Evolutionary conservation across 2,888 invertebrate genomes (phyloP), one percentile per base, ranked within the genome.

Genomic region (Ophraella communa): DNA sequence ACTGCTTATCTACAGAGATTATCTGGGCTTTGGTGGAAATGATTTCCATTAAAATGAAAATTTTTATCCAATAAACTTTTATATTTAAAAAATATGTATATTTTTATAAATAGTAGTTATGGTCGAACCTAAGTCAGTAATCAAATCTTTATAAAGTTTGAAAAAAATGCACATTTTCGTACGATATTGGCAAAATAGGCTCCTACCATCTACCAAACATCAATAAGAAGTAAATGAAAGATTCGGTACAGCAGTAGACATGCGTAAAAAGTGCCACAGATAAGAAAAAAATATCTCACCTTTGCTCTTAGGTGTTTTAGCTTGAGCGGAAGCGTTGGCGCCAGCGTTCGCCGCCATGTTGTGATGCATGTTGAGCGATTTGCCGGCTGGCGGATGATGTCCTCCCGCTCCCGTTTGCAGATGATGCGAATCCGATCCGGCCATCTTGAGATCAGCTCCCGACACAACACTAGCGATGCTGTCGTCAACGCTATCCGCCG

Each of bases 401-500:
- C 58, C 47, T 21, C 66, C 59, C 59, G 58, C 44, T 55, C 62
- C 52, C 39, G 49, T 24, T 51, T 59, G 59, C 21, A 20, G 64
- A 59, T 67, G 69, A 61, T 65, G 62, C 33, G 64, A 64, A 18
- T 64, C 73, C 47, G 66, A 66, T 33, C 69, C 62, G 39, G 44
- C 39, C 44, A 71, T 61, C 79, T 87, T 86, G 73, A 85, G 79
- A 79, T 86, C 86, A 49, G 84, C 84, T 56, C 84, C 85, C 77
- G 85, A 82, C 62, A 86, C 82, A 75, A 87, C 85, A 76, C 83
- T 84, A 61, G 85, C 84, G 79, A 85, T 85, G 79, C 85, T 85
- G 77, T 85, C 85, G 84, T 89, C 87, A 74, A 89, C 83, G 77
- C 84, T 88, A 74, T 90, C 90, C 39, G 71, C 73, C 61, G 89